Conservation (phyloP, 2,797 vertebrate species). For the Dipus sagitta region DNA sequence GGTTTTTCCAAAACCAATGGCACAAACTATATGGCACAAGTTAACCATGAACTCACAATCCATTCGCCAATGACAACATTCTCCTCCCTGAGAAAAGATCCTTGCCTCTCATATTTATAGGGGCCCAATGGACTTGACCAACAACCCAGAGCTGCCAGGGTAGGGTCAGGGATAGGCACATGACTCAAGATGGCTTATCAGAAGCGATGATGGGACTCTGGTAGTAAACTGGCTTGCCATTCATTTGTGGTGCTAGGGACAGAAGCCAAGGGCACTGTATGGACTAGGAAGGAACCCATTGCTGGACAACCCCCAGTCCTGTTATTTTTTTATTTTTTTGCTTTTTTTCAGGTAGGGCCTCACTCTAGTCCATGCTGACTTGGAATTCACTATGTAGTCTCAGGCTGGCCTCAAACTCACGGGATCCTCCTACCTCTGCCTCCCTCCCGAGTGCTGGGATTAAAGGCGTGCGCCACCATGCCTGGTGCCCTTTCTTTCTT, state of each 20-base stretch:
- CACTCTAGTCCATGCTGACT: background rate
- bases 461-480: no score
- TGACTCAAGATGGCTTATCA: slow-evolving; percentile 15
- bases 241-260: background rate
- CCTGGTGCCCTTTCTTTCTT: no score
- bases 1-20: no score
- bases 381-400: no score
- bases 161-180: slow-evolving; percentile 4
- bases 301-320: no score
- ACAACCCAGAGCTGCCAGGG: background rate
- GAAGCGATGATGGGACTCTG: background rate
- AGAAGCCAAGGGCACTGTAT: background rate
- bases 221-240: background rate
- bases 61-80: background rate
- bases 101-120: background rate
- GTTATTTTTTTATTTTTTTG: background rate
- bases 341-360: background rate
- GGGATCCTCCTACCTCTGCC: no score
- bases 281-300: no score
- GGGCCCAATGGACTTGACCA: background rate
- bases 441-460: no score
- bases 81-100: background rate
- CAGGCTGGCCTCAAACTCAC: no score
- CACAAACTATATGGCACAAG: no score
- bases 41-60: no score